Conservation (phyloP, 2,113 vertebrate species). For the Copsychus sechellarum region DNA sequence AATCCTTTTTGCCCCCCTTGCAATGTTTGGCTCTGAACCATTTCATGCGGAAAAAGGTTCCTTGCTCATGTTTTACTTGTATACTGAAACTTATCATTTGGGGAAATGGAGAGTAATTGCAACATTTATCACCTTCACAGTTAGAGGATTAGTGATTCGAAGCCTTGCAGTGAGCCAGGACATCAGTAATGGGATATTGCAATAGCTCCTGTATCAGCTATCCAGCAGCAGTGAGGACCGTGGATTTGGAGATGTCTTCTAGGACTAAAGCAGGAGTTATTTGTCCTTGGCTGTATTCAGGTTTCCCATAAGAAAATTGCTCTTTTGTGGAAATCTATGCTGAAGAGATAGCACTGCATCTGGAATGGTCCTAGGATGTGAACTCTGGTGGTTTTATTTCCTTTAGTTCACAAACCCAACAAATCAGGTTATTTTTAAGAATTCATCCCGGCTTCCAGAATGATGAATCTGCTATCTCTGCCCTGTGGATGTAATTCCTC, state of each 20-base stretch:
- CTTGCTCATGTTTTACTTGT: background rate
- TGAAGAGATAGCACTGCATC: background rate
- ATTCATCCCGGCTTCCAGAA: background rate
- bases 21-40: background rate
- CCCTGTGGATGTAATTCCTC: background rate
- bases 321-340: background rate
- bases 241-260: background rate
- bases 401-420: background rate
- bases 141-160: background rate
- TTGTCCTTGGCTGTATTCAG: background rate
- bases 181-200: background rate
- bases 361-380: background rate
- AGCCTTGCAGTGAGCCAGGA: background rate
- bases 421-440: background rate
- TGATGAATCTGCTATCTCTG: constrained; percentile 17
- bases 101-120: background rate
- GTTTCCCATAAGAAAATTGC: background rate
- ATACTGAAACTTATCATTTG: background rate
- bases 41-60: background rate
- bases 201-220: background rate
- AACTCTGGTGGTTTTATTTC: background rate
- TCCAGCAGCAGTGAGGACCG: background rate
- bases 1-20: background rate
- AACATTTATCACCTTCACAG: background rate
- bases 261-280: background rate